phyloP scores from a whole-genome alignment of 2,888 invertebrate genomes.

The Drosophila gaucha region DNA sequence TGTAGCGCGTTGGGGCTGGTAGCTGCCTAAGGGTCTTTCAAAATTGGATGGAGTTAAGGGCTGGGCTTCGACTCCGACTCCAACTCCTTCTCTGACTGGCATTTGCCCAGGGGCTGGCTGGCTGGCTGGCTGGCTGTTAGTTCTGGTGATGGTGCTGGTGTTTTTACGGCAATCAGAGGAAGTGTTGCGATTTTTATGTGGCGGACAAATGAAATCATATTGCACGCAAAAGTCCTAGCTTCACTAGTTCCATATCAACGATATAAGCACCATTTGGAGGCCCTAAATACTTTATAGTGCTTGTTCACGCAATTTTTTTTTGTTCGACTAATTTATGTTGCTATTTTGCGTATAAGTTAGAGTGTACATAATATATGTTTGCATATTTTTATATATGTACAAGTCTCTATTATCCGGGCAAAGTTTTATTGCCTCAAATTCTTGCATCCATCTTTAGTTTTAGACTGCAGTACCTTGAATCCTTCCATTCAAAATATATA shows the following conservation, averaged over 20 bases:
- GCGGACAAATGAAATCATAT: conserved; percentile 49
- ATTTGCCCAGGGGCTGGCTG: conserved; percentile 31
- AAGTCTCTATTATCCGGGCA: background rate
- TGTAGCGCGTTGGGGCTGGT: background rate
- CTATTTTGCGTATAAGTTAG: background rate
- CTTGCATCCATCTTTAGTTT: too few species aligned
- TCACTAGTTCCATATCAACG: conserved; percentile 11
- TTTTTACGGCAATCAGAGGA: conserved; percentile 55
- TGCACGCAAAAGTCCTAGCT: conserved; percentile 34
- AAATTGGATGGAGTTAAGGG: conserved; percentile 3
- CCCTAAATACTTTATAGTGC: conserved; percentile 37
- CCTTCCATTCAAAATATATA: too few species aligned
- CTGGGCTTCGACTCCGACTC: background rate
- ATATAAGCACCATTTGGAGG: background rate
- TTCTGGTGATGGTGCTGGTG: conserved; percentile 12
- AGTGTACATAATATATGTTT: too few species aligned
- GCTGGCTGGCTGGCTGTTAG: conserved; percentile 25
- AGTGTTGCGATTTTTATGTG: conserved; percentile 60
- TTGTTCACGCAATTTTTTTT: conserved; percentile 38
- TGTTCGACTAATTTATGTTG: background rate
- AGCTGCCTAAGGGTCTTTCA: conserved; percentile 1
- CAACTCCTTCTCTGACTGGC: background rate
- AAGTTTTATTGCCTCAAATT: too few species aligned
- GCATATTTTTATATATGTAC: background rate
- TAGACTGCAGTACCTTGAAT: too few species aligned